A percentile compares a stretch with the other conserved stretches of the same genome.
Evolutionary conservation across 2,797 vertebrate species (phyloP).

Genomic region (Chaenodraco wilsoni): DNA sequence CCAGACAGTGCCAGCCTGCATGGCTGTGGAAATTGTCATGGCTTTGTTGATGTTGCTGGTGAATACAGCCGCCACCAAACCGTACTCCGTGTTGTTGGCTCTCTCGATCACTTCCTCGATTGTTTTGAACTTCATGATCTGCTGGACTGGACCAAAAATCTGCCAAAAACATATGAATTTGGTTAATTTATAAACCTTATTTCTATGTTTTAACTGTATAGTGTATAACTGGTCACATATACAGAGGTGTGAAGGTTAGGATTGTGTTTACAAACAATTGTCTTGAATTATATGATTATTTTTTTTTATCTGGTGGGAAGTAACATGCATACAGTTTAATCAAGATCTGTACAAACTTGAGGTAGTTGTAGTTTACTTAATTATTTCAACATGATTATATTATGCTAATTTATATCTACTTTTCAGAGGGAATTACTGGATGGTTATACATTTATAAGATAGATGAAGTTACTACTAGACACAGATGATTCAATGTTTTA

Average conservation of each 20-base stretch:
- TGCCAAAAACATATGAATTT: conserved; percentile 65
- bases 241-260: not conserved
- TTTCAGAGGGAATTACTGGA: not conserved
- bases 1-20: conserved; percentile 99
- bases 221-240: not conserved
- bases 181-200: not conserved
- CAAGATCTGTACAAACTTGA: not conserved
- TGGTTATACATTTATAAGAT: not conserved
- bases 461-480: not conserved
- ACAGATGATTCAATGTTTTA: no score
- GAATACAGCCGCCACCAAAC: conserved; percentile 94
- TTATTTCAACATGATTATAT: not conserved
- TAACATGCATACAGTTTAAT: not conserved
- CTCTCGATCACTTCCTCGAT: conserved; percentile 97
- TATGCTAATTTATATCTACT: not conserved
- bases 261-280: not conserved
- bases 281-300: not conserved
- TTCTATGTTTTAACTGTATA: not conserved
- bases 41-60: conserved; percentile 98
- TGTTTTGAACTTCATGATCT: conserved; percentile 97
- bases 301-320: not conserved
- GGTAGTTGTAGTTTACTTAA: not conserved
- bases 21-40: conserved; percentile 92
- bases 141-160: conserved; percentile 99
- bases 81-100: conserved; percentile 96